Evolutionary conservation across 1,140 invertebrate genomes (phyloP).

Genomic region (Hermatobates lingyangjiaoensis): DNA sequence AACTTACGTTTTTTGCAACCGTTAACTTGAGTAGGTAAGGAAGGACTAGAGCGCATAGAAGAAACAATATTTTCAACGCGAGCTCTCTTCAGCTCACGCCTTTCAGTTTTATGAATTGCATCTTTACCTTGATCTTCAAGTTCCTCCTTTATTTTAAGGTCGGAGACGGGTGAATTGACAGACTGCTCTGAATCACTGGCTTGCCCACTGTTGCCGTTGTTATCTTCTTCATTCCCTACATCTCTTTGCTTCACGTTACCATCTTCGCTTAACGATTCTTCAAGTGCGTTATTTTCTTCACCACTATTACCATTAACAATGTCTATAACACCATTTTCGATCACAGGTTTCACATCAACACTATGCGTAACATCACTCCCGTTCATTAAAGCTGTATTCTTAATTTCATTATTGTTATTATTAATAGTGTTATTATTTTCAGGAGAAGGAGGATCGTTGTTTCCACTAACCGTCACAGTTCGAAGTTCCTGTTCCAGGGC

Average conservation of each 20-base stretch:
- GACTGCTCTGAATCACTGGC: conserved; percentile 44
- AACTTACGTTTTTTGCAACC: conserved; percentile 90
- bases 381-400: conserved; percentile 15
- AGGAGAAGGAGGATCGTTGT: conserved; percentile 24
- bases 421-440: conserved; percentile 30
- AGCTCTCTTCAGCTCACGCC: conserved; percentile 62
- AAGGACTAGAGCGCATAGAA: conserved; percentile 70
- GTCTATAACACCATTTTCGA: conserved; percentile 31
- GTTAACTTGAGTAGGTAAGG: conserved; percentile 50
- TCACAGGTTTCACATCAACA: conserved; percentile 13
- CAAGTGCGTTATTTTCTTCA: conserved; percentile 24
- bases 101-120: conserved; percentile 28
- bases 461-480: conserved; percentile 18
- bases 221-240: conserved; percentile 27
- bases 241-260: conserved; percentile 30
- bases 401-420: conserved; percentile 26
- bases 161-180: conserved; percentile 38
- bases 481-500: conserved; percentile 39
- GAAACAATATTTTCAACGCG: conserved; percentile 87
- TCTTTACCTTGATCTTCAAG: conserved; percentile 32
- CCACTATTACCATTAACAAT: conserved; percentile 30
- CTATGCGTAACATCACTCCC: conserved; percentile 21
- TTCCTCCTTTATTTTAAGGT: conserved; percentile 23
- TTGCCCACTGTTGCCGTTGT: conserved; percentile 25
- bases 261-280: conserved; percentile 21